These are phyloP conservation scores for Lophius americanus DNA, from an alignment of 2,797 vertebrate species.

Conservation along the genomic window DNA sequence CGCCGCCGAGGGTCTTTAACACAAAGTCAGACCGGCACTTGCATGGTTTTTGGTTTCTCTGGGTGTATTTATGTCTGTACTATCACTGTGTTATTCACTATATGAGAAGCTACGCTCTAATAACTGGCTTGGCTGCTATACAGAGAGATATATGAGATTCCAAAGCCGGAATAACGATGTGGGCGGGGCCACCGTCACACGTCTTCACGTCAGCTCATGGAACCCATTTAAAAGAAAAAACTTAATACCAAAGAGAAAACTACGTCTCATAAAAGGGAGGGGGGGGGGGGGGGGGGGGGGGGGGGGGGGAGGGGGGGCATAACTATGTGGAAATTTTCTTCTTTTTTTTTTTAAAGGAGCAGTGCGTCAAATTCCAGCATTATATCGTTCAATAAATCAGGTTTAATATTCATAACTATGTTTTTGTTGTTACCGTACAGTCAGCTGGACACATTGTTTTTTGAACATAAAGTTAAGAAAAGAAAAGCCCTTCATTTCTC, in stretches of 20 bases:
- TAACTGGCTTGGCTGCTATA: conserved; percentile 77
- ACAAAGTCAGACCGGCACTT: conserved; percentile 55
- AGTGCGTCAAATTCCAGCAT: no score
- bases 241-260: conserved; percentile 51
- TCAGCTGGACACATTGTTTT: no score
- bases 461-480: no score
- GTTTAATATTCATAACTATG: no score
- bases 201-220: conserved; percentile 39
- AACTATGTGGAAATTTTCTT: no score
- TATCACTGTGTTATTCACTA: conserved; percentile 71
- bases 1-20: conserved; percentile 8
- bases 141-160: conserved; percentile 67
- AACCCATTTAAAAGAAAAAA: conserved; percentile 17
- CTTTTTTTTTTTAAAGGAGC: no score
- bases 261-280: conserved; percentile 23
- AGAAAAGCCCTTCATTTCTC: no score
- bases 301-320: no score
- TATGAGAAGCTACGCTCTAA: conserved; percentile 60
- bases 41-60: conserved; percentile 65
- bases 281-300: no score
- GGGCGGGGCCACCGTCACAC: conserved; percentile 36
- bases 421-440: no score
- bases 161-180: conserved; percentile 66
- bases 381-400: no score
- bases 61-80: conserved; percentile 72